These are phyloP conservation scores for Rhynchotus rufescens DNA, from an alignment of 2,797 vertebrate species.

Conservation along the genomic window DNA sequence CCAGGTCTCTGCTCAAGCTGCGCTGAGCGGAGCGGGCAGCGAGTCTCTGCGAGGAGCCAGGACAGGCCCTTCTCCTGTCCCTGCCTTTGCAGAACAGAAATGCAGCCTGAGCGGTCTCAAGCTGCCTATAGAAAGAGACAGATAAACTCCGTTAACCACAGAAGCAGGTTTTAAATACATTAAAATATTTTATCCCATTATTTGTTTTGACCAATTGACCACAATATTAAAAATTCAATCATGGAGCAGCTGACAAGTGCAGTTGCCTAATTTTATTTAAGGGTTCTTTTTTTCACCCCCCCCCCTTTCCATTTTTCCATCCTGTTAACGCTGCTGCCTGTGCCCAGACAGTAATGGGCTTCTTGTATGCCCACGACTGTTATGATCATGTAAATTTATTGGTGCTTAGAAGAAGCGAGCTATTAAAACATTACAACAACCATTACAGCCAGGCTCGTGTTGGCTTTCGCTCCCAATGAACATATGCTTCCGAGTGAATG, in stretches of 20 bases:
- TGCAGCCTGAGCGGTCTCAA: slow-evolving; percentile 45
- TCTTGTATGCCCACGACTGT: slow-evolving; percentile 89
- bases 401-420: slow-evolving; percentile 94
- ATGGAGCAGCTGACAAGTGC: slow-evolving; percentile 86
- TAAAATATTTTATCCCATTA: slow-evolving; percentile 86
- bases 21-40: background rate
- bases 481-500: slow-evolving; percentile 98
- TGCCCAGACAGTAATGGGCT: slow-evolving; percentile 92
- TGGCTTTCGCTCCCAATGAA: slow-evolving; percentile 94
- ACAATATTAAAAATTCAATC: slow-evolving; percentile 87
- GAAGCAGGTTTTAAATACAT: slow-evolving; percentile 82
- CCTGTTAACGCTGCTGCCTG: slow-evolving; percentile 84
- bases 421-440: slow-evolving; percentile 99
- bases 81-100: slow-evolving; percentile 43
- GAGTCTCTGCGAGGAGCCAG: background rate
- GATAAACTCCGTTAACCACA: slow-evolving; percentile 70
- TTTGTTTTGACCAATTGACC: slow-evolving; percentile 88
- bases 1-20: background rate
- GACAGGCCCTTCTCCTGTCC: background rate
- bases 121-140: slow-evolving; percentile 6
- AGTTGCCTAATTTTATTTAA: slow-evolving; percentile 87
- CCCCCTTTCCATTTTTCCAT: slow-evolving; percentile 81
- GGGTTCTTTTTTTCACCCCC: slow-evolving; percentile 71
- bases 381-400: slow-evolving; percentile 97
- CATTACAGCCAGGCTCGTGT: slow-evolving; percentile 91